These are phyloP conservation scores for Phaethon lepturus DNA, from an alignment of 2,113 vertebrate species.

Conservation along the genomic window DNA sequence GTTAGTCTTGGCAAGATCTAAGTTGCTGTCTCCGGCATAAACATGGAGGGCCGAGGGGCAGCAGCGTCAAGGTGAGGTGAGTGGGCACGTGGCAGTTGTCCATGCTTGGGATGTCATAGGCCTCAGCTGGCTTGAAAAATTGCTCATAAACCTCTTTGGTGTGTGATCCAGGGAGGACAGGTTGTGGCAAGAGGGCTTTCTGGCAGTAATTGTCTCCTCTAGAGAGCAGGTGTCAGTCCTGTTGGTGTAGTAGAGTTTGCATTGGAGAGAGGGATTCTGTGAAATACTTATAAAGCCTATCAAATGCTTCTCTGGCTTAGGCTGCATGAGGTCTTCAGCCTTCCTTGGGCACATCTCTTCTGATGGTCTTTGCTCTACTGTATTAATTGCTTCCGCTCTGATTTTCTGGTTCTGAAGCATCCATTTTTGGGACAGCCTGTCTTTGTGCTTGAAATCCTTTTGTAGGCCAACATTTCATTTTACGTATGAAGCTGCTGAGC, in stretches of 20 bases:
- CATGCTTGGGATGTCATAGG: rapidly evolving
- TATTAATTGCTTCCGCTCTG: not conserved
- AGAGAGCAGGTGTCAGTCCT: not conserved
- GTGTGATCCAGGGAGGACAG: not conserved
- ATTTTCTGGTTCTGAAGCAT: not conserved
- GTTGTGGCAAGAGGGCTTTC: not conserved
- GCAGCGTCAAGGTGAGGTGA: too few species aligned
- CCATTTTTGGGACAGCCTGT: not conserved
- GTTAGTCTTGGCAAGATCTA: not conserved
- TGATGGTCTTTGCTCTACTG: not conserved
- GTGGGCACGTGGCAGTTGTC: not conserved
- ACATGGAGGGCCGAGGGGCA: not conserved
- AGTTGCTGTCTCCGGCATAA: rapidly evolving
- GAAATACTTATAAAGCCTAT: not conserved
- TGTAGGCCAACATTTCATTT: not conserved
- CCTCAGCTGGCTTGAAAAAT: not conserved
- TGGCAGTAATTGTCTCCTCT: not conserved
- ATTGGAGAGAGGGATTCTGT: not conserved
- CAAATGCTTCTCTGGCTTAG: not conserved
- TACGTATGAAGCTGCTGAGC: not conserved
- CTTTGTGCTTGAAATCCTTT: not conserved
- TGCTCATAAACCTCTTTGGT: not conserved
- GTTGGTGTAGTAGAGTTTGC: not conserved
- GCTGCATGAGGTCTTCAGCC: not conserved
- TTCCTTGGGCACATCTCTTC: not conserved